Percentiles rank a stretch among this genome's conserved stretches.
phyloP scores from a whole-genome alignment of 1,140 invertebrate genomes.

The Drosophila setifemur region DNA sequence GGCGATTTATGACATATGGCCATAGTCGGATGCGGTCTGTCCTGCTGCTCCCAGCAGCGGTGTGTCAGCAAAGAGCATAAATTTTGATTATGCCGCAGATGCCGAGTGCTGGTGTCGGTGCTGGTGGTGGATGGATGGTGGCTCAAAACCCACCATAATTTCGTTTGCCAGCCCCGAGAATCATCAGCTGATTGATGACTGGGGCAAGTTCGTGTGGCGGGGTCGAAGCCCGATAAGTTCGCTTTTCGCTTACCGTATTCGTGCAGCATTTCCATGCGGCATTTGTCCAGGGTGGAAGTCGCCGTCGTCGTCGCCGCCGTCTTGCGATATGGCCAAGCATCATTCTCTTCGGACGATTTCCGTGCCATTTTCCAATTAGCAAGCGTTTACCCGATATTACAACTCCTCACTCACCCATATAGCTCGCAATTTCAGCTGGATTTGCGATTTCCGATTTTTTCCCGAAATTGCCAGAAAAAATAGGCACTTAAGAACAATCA shows the following conservation, averaged over 20 bases:
- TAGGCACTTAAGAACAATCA: slow-evolving; percentile 38
- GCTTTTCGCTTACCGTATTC: slow-evolving; percentile 59
- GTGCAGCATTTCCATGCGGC: slow-evolving; percentile 40
- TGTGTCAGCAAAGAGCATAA: slow-evolving; percentile 58
- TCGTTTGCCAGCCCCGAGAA: slow-evolving; percentile 46
- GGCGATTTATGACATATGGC: slow-evolving; percentile 71
- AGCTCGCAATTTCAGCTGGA: neutral
- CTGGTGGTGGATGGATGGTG: slow-evolving; percentile 17
- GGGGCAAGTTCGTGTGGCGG: slow-evolving; percentile 6
- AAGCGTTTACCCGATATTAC: slow-evolving; percentile 57
- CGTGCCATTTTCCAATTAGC: slow-evolving; percentile 69
- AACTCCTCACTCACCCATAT: slow-evolving; percentile 18
- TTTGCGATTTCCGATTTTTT: slow-evolving; percentile 53
- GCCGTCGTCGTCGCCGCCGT: slow-evolving; percentile 42
- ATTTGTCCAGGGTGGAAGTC: slow-evolving; percentile 37
- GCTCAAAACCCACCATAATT: slow-evolving; percentile 26
- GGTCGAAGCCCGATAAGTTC: neutral
- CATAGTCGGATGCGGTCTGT: slow-evolving; percentile 44
- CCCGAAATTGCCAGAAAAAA: slow-evolving; percentile 9
- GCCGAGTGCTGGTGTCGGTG: slow-evolving; percentile 10
- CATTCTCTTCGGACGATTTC: slow-evolving; percentile 64
- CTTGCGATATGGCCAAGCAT: slow-evolving; percentile 42
- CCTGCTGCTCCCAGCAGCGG: slow-evolving; percentile 26
- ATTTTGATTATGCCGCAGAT: slow-evolving; percentile 69
- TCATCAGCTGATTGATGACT: slow-evolving; percentile 71